Base-by-base conservation (phyloP, 2,113 vertebrate species). In the Myrmecophaga tridactyla region DNA sequence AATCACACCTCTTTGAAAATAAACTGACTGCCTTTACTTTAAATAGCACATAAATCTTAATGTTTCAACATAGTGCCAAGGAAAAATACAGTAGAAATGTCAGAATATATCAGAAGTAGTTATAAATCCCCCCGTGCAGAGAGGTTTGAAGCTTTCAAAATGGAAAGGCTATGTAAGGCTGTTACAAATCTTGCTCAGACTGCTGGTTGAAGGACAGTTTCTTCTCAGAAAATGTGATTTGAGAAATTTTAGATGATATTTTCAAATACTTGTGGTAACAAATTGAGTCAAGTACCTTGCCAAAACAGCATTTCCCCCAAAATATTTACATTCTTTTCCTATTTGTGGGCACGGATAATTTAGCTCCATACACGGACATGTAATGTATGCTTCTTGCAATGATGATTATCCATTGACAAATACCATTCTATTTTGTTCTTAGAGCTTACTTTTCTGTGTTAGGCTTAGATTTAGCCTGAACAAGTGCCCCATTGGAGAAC, bases 181-280 rank as follows among this genome's bases (percentile, higher is more conserved):
- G 10, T 78, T 82, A 83, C 31, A 89, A 21, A 76, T 94, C 39
- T 92, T 95, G n/a, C 36, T 86, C 31, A 89, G 48, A 94, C n/a
- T 72, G 39, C 27, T 89, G 41, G 13, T 58, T 92, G 86, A 90
- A 95, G 97, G 88, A 56, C 11, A 88, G 76, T 0, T 46, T 15
- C 27, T 92, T 82, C 83, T 96, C 12, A 23, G 96, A 96, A 96
- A 92, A 95, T 63, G 17, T 73, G 77, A 23, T 67, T 96, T 94
- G 18, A 92, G 39, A 78, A 87, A 12, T 21, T 41, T 69, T 95
- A 95, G n/a, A 69, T 82, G 89, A 70, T 89, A 70, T 96, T 98
- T 96, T 97, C 72, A 96, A 94, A 92, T 97, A 97, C 65, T 96
- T 85, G 87, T 83, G 27, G 90, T 93, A 95, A 94, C 81, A 95